These are phyloP conservation scores for Tinamus major DNA, from an alignment of 2,797 vertebrate species.

Conservation along the genomic window DNA sequence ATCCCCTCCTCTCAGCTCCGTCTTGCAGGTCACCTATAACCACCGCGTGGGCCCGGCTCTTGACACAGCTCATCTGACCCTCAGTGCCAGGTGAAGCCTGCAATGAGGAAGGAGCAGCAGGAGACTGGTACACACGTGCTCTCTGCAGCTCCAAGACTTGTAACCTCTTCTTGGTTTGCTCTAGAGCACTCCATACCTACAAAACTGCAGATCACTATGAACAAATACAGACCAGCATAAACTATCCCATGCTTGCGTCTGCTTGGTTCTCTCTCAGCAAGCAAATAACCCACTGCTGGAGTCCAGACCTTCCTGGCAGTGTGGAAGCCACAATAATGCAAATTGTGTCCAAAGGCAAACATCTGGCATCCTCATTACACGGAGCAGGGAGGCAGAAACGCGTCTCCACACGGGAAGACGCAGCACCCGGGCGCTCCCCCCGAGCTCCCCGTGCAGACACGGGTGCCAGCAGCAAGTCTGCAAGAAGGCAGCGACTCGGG, in stretches of 20 bases:
- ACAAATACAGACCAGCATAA: conserved; percentile 10
- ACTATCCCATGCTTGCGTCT: not conserved
- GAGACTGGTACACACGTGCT: not conserved
- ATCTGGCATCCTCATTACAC: conserved; percentile 69
- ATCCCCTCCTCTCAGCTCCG: not conserved
- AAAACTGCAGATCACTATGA: conserved; percentile 13
- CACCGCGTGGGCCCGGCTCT: not conserved
- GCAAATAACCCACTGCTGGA: conserved; percentile 71
- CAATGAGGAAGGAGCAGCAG: not conserved
- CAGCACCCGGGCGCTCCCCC: not conserved
- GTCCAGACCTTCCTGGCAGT: conserved; percentile 57
- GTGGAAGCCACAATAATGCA: conserved; percentile 43
- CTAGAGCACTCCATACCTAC: conserved; percentile 17
- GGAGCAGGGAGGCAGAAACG: conserved; percentile 34
- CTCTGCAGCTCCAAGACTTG: not conserved
- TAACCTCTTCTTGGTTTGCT: conserved; percentile 28
- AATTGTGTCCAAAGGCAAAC: conserved; percentile 60
- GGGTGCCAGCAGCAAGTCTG: not conserved
- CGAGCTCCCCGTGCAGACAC: not conserved
- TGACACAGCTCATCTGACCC: not conserved
- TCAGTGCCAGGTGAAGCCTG: not conserved
- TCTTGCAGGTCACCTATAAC: not conserved
- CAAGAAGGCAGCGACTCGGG: not conserved
- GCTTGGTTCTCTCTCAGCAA: not conserved
- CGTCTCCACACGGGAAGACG: not conserved